Evolutionary conservation across 53 echinoderm and acorn worm genomes (phyloP), one percentile per base, ranked within the genome.

Genomic region (Actinopyga echinites): DNA sequence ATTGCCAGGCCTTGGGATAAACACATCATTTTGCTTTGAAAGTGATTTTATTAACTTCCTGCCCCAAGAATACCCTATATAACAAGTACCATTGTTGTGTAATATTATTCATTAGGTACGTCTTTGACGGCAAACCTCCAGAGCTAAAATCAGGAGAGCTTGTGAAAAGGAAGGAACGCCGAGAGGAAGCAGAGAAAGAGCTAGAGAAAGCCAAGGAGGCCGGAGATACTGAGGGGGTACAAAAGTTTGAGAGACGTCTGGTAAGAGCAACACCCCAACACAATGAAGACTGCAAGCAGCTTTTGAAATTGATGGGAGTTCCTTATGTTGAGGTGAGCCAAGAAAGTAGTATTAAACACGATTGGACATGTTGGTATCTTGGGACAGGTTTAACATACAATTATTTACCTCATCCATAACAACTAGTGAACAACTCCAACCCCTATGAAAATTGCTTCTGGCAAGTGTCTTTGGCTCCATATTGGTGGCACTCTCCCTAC

Each of bases 81-180:
- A n/a, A n/a, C n/a, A n/a, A n/a, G n/a, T 15, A 49, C 15, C 49
- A 15, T 49, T 44, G 7, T 7, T 37, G n/a, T n/a, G n/a, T n/a
- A n/a, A n/a, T n/a, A n/a, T n/a, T n/a, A n/a, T n/a, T n/a, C n/a
- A n/a, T 17, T 49, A 95, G 95, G 30, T 95, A 94, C 44, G 99
- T 99, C 26, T 99, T 99, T 87, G 99, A 99, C 82, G 99, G 99
- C 20, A 99, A 99, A 64, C 99, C 99, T 13, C 99, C 99, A n/a
- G 94, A 94, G 0, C n/a, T 99, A 87, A 99, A 99, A 65, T 99
- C 99, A 15, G 99, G 99, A 34, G 99, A 99, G 77, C 84, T 99
- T 58, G 71, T 69, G 6, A 99, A 99, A 84, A 82, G 99, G 37
- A 92, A 83, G 57, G 99, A 99, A 89, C 80, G 88, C 21, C 75